phyloP scores from a whole-genome alignment of 1,140 invertebrate genomes.

The Leptinotarsa defecta region DNA sequence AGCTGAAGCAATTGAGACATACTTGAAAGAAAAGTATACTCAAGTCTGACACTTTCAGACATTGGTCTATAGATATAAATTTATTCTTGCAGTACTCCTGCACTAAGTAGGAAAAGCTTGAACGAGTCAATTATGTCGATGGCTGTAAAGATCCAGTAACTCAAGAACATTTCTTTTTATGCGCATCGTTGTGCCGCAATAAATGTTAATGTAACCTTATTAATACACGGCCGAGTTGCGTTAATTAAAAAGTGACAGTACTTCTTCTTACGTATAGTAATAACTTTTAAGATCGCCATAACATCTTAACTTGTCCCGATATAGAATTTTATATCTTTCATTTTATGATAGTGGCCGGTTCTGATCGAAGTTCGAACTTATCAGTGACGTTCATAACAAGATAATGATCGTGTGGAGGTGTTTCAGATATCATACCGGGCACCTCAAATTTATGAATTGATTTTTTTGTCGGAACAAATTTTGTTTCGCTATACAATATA shows the following conservation, averaged over 20 bases:
- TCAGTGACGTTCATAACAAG: background rate
- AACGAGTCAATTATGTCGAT: constrained; percentile 22
- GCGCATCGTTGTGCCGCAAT: constrained; percentile 15
- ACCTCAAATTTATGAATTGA: too few relatives aligned
- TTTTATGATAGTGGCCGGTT: constrained; percentile 16
- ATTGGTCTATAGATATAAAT: too few relatives aligned
- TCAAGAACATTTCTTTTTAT: constrained; percentile 13
- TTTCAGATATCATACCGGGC: too few relatives aligned
- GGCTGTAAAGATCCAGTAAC: constrained; percentile 11
- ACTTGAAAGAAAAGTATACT: too few relatives aligned
- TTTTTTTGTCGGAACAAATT: too few relatives aligned
- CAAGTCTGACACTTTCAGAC: too few relatives aligned
- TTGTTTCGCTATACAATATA: too few relatives aligned
- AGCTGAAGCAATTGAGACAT: too few relatives aligned
- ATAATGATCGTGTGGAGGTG: too few relatives aligned
- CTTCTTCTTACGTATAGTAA: background rate
- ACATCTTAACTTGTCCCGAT: constrained; percentile 16
- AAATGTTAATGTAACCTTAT: constrained; percentile 18
- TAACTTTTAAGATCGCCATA: constrained; percentile 4
- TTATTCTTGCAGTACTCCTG: too few relatives aligned
- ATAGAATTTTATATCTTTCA: constrained; percentile 15
- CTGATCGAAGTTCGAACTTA: constrained; percentile 2
- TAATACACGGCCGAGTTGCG: constrained; percentile 15
- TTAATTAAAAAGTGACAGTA: constrained; percentile 22
- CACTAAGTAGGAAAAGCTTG: background rate